These are phyloP conservation scores for Arizona elegans DNA, from an alignment of 2,113 vertebrate genomes.

Conservation along the genomic window DNA sequence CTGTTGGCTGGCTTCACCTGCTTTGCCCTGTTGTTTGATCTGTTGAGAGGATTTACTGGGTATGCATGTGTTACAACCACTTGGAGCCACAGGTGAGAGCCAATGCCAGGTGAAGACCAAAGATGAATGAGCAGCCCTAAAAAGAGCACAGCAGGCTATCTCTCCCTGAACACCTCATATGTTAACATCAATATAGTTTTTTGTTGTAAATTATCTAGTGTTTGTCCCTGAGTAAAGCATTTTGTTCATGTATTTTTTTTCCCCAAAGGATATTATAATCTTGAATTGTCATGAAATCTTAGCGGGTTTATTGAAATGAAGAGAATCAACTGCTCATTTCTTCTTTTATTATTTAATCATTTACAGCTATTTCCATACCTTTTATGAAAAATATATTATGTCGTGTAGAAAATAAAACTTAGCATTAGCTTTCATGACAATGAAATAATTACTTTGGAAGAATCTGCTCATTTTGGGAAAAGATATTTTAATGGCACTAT, in stretches of 20 bases:
- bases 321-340: background rate
- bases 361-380: background rate
- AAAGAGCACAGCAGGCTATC: background rate
- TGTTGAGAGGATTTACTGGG: background rate
- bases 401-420: background rate
- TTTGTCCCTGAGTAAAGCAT: background rate
- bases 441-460: background rate
- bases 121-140: background rate
- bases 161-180: background rate
- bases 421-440: background rate
- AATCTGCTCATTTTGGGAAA: background rate
- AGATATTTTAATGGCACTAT: background rate
- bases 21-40: background rate
- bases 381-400: background rate
- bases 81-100: background rate
- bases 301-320: background rate
- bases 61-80: background rate
- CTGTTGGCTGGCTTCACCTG: background rate
- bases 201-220: background rate
- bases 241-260: background rate
- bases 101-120: background rate
- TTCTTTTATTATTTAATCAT: slow-evolving; percentile 3
- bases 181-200: background rate
- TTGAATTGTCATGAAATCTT: background rate
- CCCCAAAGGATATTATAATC: background rate